A percentile compares a stretch with the other conserved stretches of the same genome.
Conservation (phyloP, 2,113 vertebrate genomes). For the Anhinga rufa region DNA sequence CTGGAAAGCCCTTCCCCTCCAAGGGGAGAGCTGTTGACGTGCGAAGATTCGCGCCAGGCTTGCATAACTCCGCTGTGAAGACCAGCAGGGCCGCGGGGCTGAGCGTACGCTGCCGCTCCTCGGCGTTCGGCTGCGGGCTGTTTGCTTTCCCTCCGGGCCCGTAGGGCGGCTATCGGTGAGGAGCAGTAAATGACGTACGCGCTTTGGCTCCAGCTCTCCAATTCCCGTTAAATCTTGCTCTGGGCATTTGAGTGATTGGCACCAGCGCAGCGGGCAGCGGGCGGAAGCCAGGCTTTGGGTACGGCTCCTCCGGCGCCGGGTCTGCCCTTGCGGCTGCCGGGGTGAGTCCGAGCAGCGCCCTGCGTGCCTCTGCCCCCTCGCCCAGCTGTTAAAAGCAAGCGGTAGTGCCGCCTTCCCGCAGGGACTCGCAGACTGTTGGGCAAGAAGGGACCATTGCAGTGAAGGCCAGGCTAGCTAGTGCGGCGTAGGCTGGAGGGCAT, state of each 20-base stretch:
- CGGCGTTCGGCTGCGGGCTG: neutral
- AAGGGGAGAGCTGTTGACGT: neutral
- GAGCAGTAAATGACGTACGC: neutral
- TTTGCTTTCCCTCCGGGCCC: neutral
- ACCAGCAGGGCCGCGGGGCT: neutral
- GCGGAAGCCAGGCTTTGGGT: neutral
- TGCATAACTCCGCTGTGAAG: rapidly evolving
- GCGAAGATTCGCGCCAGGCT: no score
- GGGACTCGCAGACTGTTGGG: neutral
- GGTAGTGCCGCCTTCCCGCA: neutral
- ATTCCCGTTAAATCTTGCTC: neutral
- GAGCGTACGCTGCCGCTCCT: rapidly evolving
- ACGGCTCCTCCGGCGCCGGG: neutral
- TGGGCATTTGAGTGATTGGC: neutral
- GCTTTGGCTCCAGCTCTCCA: neutral
- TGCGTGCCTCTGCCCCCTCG: neutral
- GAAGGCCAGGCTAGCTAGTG: neutral
- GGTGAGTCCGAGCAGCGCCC: neutral
- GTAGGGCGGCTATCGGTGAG: neutral
- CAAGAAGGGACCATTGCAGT: neutral
- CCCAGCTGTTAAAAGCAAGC: neutral
- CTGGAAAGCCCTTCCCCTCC: no score
- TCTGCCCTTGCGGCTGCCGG: neutral
- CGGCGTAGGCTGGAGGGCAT: neutral
- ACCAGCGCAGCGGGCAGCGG: neutral